Base-by-base conservation (phyloP, 1,140 invertebrate genomes). In the Pachyrhynchus sulphureomaculatus region DNA sequence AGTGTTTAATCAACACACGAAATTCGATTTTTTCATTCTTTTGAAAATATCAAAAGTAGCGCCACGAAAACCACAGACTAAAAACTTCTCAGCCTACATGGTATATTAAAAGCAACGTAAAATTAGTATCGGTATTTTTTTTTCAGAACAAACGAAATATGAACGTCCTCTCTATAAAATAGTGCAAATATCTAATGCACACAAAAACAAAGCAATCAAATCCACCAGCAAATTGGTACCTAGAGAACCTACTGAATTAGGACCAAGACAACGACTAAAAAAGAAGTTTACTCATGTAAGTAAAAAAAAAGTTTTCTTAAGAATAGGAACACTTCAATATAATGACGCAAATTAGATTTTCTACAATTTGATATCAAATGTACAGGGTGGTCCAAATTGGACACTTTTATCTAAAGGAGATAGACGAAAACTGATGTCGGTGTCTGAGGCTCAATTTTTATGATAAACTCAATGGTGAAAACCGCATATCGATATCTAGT, bases 71-170 rank as follows among this genome's bases (percentile, higher is more conserved):
- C 5, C 12, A 6, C 5, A 12, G n/a, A n/a, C n/a, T n/a, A n/a
- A n/a, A n/a, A n/a, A n/a, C n/a, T n/a, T n/a, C n/a, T n/a, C n/a
- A n/a, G 5, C 12, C 29, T 6, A 6, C 12, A 32, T 6, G 12
- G 29, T 8, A 4, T 5, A 5, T 32, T 32, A 32, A 32, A 32
- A 6, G 29, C 5, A 6, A 32, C 12, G 5, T 32, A 32, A 32
- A 32, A 32, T 12, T 12, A 32, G 29, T 6, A 6, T 32, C 29
- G 12, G 29, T 32, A 32, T 32, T 32, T 12, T 12, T 52, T 23
- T 68, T 70, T 20, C 55, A 78, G 77, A 72, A 47, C 73, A 78
- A 72, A 75, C 74, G 4, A 71, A 63, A 49, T 78, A 78, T 55
- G 65, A 71, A 49, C 61, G 76, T 44, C 76, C 77, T 13, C 64